These are phyloP conservation scores for Acanthisitta chloris DNA, from an alignment of 2,113 vertebrate genomes.

Conservation along the genomic window DNA sequence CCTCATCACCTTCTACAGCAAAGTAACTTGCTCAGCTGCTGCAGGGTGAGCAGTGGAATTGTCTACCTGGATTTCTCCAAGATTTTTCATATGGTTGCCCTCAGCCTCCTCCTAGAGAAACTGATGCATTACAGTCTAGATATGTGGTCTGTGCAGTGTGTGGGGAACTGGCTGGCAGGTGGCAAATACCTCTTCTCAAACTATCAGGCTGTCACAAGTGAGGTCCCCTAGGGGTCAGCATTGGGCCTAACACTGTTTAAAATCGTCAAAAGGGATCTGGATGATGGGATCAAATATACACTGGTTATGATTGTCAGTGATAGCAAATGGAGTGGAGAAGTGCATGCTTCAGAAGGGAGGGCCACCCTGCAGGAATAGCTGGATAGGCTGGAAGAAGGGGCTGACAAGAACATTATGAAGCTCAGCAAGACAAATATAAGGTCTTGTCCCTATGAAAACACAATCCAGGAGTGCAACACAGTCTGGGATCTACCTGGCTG, in stretches of 20 bases:
- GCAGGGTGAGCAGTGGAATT: not conserved
- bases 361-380: not conserved
- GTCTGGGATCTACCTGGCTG: not conserved
- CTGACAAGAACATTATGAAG: not conserved
- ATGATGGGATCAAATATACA: not conserved
- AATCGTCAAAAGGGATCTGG: not conserved
- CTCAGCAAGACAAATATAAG: not conserved
- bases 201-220: too few species aligned
- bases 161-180: too few species aligned
- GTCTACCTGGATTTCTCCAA: not conserved
- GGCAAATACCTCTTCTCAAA: not conserved
- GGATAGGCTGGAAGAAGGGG: not conserved
- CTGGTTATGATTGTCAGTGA: not conserved
- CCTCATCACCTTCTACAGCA: not conserved
- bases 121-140: not conserved
- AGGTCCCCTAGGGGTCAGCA: not conserved
- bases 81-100: not conserved
- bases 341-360: not conserved
- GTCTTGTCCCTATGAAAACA: not conserved
- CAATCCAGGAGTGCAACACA: not conserved
- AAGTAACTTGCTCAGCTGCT: not conserved
- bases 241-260: too few species aligned
- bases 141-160: not conserved
- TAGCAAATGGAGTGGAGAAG: not conserved
- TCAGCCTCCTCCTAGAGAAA: not conserved